Percentiles rank a stretch among this genome's conserved stretches.
phyloP scores from a whole-genome alignment of 2,888 invertebrate species.

The Arctia plantaginis region DNA sequence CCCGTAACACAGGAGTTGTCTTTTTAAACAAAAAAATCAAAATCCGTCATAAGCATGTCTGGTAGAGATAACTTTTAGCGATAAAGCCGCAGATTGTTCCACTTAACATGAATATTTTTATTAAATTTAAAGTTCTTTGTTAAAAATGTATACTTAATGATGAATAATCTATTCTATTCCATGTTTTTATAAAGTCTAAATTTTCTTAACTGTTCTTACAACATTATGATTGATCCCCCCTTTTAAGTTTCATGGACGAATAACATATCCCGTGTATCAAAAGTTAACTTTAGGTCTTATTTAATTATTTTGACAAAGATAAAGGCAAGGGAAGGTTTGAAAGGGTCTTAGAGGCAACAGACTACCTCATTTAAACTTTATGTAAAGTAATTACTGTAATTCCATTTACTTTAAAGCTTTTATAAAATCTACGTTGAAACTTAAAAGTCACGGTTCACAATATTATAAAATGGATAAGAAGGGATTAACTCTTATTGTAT shows the following conservation, averaged over 20 bases:
- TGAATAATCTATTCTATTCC: too few species aligned
- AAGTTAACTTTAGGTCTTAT: background rate
- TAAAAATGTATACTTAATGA: too few species aligned
- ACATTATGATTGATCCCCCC: background rate
- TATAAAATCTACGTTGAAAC: background rate
- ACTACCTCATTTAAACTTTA: background rate
- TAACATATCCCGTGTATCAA: background rate
- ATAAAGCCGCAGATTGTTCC: too few species aligned
- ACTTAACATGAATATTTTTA: too few species aligned
- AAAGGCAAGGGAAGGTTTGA: background rate
- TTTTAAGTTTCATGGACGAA: background rate
- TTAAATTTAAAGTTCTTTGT: too few species aligned
- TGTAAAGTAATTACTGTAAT: background rate
- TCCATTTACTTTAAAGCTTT: background rate
- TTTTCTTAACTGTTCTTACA: background rate
- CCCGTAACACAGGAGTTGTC: too few species aligned
- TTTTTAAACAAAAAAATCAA: too few species aligned
- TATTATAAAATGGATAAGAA: background rate
- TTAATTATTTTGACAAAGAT: background rate
- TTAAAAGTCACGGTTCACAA: background rate
- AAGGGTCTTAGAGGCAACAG: background rate
- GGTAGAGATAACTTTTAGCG: too few species aligned
- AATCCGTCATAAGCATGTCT: too few species aligned
- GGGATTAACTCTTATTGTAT: background rate
- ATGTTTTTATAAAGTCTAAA: background rate